Evolutionary conservation across 2,113 vertebrate species (phyloP).

Genomic region (Tretioscincus oriximinensis): DNA sequence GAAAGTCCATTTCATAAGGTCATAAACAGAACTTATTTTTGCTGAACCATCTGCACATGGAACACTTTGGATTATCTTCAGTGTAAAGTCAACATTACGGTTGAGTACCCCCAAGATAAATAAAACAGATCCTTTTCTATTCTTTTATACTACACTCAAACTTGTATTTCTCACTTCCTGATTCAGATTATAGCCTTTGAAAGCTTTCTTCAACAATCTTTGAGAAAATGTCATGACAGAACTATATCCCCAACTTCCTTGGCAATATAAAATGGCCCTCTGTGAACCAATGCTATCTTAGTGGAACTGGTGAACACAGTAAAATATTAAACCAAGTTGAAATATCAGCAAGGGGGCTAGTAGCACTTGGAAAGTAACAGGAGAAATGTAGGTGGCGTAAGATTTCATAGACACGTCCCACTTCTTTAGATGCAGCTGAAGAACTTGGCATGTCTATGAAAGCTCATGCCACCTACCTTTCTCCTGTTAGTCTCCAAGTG

Average conservation of each 20-base stretch:
- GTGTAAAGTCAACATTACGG: slow-evolving; percentile 1
- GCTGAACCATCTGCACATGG: slow-evolving; percentile 14
- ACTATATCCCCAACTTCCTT: slow-evolving; percentile 2
- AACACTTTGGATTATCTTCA: slow-evolving; percentile 9
- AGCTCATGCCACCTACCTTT: too few species aligned
- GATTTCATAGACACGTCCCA: too few species aligned
- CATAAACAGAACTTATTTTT: slow-evolving; percentile 53
- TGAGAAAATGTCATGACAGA: slow-evolving; percentile 10
- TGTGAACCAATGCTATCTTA: neutral
- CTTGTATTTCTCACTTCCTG: neutral
- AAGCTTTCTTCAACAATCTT: slow-evolving; percentile 15
- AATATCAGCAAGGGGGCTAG: too few species aligned
- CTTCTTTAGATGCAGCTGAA: too few species aligned
- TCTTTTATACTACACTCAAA: neutral
- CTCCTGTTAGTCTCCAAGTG: too few species aligned
- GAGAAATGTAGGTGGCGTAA: too few species aligned
- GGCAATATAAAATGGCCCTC: neutral
- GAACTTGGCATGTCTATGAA: too few species aligned
- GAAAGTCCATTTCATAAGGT: slow-evolving; percentile 32
- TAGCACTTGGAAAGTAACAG: too few species aligned
- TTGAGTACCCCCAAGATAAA: neutral
- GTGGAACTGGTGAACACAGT: too few species aligned
- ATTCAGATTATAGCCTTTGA: fast-evolving
- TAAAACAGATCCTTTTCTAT: neutral
- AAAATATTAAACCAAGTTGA: too few species aligned